These are phyloP conservation scores for Maconellicoccus hirsutus DNA, from an alignment of 1,140 invertebrate genomes.

Conservation along the genomic window DNA sequence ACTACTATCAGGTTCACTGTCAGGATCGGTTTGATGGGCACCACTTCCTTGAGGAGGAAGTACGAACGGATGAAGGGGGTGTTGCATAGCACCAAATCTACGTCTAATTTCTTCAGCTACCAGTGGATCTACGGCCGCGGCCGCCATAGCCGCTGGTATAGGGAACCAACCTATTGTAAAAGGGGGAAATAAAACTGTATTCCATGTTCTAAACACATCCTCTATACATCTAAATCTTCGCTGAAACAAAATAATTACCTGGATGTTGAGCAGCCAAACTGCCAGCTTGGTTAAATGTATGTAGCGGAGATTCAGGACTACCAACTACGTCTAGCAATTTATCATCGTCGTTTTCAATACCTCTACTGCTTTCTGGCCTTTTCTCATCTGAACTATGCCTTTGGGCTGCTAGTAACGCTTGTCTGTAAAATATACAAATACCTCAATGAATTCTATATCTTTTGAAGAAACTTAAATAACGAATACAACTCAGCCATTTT, in stretches of 20 bases:
- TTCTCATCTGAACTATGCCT: slow-evolving; percentile 34
- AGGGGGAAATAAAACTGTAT: too few species aligned
- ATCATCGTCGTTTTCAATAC: slow-evolving; percentile 53
- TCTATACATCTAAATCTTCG: too few species aligned
- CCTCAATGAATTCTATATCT: too few species aligned
- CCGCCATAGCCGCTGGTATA: slow-evolving; percentile 13
- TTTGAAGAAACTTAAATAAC: background rate
- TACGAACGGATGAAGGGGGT: slow-evolving; percentile 27
- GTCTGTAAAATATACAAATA: slow-evolving; percentile 47
- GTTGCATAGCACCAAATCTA: slow-evolving; percentile 27
- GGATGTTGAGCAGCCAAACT: slow-evolving; percentile 31
- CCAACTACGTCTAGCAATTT: slow-evolving; percentile 79
- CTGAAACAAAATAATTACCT: slow-evolving; percentile 29
- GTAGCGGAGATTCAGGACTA: slow-evolving; percentile 48
- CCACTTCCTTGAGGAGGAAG: slow-evolving; percentile 24
- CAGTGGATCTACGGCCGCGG: slow-evolving; percentile 35
- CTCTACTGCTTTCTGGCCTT: slow-evolving; percentile 32
- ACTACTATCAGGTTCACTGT: slow-evolving; percentile 33
- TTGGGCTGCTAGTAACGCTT: slow-evolving; percentile 64
- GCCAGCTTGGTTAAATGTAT: slow-evolving; percentile 37
- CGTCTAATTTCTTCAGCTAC: slow-evolving; percentile 33
- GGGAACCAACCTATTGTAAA: slow-evolving; percentile 26
- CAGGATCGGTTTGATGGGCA: slow-evolving; percentile 26
- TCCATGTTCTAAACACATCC: too few species aligned
- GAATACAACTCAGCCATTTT: background rate